phyloP scores from a whole-genome alignment of 2,797 vertebrate genomes.

The Pterois miles region DNA sequence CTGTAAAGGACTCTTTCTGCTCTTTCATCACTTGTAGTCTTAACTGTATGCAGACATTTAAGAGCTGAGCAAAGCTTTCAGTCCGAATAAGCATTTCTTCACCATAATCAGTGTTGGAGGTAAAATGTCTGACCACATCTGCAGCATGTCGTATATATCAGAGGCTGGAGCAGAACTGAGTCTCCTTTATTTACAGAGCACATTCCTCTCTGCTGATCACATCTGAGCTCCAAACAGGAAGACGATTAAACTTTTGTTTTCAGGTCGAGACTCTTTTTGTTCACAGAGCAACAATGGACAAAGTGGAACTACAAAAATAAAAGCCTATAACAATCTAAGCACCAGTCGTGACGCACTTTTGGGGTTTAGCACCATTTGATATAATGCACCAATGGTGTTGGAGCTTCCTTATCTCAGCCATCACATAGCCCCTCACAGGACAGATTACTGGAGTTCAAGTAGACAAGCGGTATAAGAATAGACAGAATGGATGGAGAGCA shows the following conservation, averaged over 20 bases:
- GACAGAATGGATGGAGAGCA: conserved; percentile 20
- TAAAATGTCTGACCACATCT: background rate
- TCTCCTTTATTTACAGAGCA: conserved; percentile 8
- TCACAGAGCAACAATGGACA: background rate
- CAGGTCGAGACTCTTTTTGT: background rate
- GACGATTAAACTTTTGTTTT: conserved; percentile 20
- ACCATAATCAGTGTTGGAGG: background rate
- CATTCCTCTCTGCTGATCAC: conserved; percentile 39
- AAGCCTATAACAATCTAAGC: background rate
- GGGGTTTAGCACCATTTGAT: background rate
- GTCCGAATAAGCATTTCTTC: background rate
- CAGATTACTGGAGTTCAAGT: conserved; percentile 28
- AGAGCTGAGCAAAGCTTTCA: background rate
- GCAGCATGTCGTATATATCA: conserved; percentile 10
- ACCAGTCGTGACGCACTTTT: background rate
- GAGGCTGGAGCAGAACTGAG: background rate
- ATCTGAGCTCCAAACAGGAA: conserved; percentile 38
- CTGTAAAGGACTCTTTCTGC: background rate
- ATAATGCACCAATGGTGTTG: background rate
- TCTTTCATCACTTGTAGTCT: background rate
- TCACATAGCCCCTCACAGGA: background rate
- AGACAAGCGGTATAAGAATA: conserved; percentile 48
- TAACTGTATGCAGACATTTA: background rate
- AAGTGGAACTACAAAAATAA: background rate
- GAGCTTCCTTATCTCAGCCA: background rate